Conservation (phyloP, 2,797 vertebrate species). For the Darevskia mixta region DNA sequence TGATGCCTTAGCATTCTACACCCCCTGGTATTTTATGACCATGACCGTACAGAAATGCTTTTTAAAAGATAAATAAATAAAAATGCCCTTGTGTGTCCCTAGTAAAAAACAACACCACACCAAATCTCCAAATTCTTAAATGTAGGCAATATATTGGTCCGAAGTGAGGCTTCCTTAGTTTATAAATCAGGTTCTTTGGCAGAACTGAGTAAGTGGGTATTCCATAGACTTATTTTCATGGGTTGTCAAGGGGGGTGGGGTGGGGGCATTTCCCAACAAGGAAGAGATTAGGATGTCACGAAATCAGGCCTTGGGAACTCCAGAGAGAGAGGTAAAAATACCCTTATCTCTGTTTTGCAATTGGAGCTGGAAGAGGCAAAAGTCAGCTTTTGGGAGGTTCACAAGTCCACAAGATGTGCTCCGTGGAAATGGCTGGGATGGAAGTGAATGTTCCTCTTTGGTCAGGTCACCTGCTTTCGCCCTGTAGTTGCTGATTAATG, state of each 20-base stretch:
- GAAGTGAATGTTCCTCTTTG: neutral
- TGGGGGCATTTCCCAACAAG: slow-evolving; percentile 6
- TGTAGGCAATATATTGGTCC: neutral
- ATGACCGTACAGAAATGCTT: too few species aligned
- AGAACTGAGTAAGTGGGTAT: too few species aligned
- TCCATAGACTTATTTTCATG: neutral
- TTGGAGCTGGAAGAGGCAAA: neutral
- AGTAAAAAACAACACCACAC: too few species aligned
- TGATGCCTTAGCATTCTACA: too few species aligned
- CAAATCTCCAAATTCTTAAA: neutral
- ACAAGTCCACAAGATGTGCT: rapidly evolving
- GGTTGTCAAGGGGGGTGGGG: too few species aligned
- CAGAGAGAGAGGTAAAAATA: rapidly evolving
- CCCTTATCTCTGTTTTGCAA: neutral
- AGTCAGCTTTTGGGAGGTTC: slow-evolving; percentile 17
- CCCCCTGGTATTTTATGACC: too few species aligned
- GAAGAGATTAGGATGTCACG: neutral
- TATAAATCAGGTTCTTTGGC: neutral
- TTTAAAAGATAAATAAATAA: too few species aligned
- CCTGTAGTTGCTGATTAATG: neutral
- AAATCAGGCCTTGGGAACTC: neutral
- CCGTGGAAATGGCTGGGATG: neutral
- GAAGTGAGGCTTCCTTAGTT: neutral
- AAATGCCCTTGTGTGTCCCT: too few species aligned
- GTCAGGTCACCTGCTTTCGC: neutral